These are phyloP conservation scores for Dipodomys stephensi DNA, from an alignment of 2,113 vertebrate species.

Conservation along the genomic window DNA sequence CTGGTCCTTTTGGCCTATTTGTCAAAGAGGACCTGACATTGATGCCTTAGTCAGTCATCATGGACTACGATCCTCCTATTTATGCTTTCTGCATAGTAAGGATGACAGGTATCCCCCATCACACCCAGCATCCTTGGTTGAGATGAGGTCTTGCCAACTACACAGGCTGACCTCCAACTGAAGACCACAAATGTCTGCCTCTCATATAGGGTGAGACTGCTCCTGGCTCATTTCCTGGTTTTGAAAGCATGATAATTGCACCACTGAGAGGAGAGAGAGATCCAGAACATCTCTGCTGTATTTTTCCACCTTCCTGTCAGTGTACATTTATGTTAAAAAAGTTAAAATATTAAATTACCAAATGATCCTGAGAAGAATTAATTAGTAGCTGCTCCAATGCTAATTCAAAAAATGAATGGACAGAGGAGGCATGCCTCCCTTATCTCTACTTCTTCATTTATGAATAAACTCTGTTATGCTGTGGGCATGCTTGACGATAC, in stretches of 20 bases:
- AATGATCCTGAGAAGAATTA: neutral
- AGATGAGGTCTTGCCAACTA: no score
- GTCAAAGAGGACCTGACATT: no score
- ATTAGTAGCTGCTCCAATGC: neutral
- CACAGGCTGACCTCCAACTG: no score
- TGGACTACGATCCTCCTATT: no score
- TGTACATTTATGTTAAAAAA: neutral
- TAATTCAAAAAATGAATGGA: neutral
- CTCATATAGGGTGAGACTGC: no score
- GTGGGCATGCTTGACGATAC: neutral
- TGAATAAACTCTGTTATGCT: neutral
- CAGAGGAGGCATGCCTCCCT: neutral
- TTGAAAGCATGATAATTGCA: fast-evolving
- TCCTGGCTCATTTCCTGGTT: neutral
- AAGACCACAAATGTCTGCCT: no score
- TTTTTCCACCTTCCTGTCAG: neutral
- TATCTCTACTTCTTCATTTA: neutral
- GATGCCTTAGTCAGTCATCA: no score
- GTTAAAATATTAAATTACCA: neutral
- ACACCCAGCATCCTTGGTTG: no score
- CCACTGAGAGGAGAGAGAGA: fast-evolving
- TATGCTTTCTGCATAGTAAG: no score
- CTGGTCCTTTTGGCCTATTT: no score
- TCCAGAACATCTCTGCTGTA: neutral
- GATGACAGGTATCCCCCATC: no score